Percentiles rank a stretch among this genome's conserved stretches.
Conservation (phyloP, 1,140 invertebrate species). For the Antheraea pernyi region DNA sequence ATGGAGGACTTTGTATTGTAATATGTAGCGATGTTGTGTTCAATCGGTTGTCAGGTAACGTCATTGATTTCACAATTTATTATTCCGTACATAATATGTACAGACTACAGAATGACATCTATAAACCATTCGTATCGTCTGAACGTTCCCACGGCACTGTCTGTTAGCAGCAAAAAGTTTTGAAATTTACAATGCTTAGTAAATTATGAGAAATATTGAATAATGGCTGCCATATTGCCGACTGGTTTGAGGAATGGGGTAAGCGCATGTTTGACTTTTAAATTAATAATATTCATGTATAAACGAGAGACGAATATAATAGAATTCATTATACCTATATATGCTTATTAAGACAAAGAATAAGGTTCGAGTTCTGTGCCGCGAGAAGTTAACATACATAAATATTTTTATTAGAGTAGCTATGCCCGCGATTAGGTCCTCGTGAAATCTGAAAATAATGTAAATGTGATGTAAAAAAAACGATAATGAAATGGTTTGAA, state of each 20-base stretch:
- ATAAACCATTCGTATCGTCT: slow-evolving; percentile 16
- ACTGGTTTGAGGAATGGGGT: slow-evolving; percentile 57
- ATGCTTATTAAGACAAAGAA: no score
- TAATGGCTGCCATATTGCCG: slow-evolving; percentile 61
- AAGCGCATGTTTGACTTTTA: slow-evolving; percentile 24
- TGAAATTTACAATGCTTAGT: not conserved
- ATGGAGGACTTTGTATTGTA: no score
- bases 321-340: no score
- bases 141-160: slow-evolving; percentile 21
- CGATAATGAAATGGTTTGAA: no score
- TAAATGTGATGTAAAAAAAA: no score
- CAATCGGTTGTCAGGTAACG: slow-evolving; percentile 54
- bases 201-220: not conserved
- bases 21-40: not conserved
- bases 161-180: not conserved
- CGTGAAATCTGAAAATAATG: no score
- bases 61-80: slow-evolving; percentile 48
- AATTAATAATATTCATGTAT: not conserved
- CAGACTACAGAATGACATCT: not conserved
- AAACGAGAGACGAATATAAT: no score
- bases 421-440: no score
- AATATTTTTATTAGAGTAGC: no score
- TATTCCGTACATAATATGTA: no score
- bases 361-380: no score
- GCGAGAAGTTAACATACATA: no score